Base-by-base conservation (phyloP, 2,888 invertebrate genomes). In the Ctena decussata region DNA sequence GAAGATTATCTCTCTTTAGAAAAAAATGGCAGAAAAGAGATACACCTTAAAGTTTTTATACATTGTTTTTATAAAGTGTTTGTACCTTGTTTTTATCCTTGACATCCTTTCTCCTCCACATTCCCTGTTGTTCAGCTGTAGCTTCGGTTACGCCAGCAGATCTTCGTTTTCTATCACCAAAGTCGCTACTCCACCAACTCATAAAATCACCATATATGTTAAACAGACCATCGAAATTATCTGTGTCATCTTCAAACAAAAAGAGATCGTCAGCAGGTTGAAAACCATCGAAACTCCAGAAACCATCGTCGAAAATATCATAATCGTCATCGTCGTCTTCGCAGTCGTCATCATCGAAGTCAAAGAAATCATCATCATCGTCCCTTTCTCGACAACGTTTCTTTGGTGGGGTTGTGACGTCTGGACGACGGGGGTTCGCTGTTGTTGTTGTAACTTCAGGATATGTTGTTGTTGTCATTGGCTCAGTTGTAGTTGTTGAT, bases 261-360 rank as follows among this genome's bases (percentile, higher is more conserved):
- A 46, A 77, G 27, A 41, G 21, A 24, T 39, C 39, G n/a, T 41
- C 24, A 2, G 39, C 24, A 24, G 39, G 1, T n/a, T 71, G 41
- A 18, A 65, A 65, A 49, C 49, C 70, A 30, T n/a, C 37, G 46
- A 35, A 21, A 18, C 35, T 35, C 65, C 65, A 65, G 21, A 65
- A 65, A 21, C 30, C 35, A 35, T 65, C 24, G 21, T 80, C 80
- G 24, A 49, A 35, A 39, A 74, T 49, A 49, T 39, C 53, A 24
- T 60, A 24, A 41, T 77, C 70, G n/a, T 69, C 65, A 39, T 46
- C 37, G 27, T 77, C 74, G 24, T 80, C 77, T 35, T 46, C 70
- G 21, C 77, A 80, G 39, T 80, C 71, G 53, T n/a, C 71, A 21
- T 41, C 27, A 11, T 70, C 35, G 46, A 72, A 53, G 18, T 32